Conservation (phyloP, 1,140 invertebrate genomes). For the Contarinia nasturtii region DNA sequence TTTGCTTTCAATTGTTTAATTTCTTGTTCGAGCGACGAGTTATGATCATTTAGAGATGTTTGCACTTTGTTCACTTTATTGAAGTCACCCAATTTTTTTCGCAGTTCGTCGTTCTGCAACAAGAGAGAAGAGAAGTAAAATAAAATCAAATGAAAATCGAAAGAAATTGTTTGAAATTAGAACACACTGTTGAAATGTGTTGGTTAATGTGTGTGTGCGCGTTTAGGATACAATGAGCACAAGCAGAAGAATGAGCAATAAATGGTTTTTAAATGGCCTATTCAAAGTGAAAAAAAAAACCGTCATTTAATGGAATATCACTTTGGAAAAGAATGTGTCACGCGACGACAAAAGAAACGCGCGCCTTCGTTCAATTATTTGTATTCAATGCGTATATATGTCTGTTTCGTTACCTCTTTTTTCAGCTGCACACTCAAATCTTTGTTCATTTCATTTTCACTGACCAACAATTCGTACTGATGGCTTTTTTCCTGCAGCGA, state of each 20-base stretch:
- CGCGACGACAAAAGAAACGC: no score
- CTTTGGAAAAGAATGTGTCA: no score
- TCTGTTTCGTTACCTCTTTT: slow-evolving; percentile 38
- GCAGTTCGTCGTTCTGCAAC: slow-evolving; percentile 56
- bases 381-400: no score
- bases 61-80: slow-evolving; percentile 68
- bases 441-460: slow-evolving; percentile 46
- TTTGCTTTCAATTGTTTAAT: slow-evolving; percentile 45
- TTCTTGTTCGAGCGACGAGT: slow-evolving; percentile 51
- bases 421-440: slow-evolving; percentile 48
- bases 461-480: slow-evolving; percentile 51
- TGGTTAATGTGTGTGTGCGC: no score
- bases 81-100: slow-evolving; percentile 65
- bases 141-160: neutral
- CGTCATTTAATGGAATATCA: no score
- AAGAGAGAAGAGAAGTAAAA: neutral
- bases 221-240: no score
- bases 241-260: no score
- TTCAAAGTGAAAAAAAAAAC: no score
- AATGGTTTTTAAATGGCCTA: no score
- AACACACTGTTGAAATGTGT: no score
- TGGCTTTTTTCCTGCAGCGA: slow-evolving; percentile 51
- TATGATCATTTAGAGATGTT: slow-evolving; percentile 52
- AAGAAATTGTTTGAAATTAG: slow-evolving; percentile 5
- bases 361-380: no score